Evolutionary conservation across 2,888 invertebrate species (phyloP).

Genomic region (Sthenelais limicola): DNA sequence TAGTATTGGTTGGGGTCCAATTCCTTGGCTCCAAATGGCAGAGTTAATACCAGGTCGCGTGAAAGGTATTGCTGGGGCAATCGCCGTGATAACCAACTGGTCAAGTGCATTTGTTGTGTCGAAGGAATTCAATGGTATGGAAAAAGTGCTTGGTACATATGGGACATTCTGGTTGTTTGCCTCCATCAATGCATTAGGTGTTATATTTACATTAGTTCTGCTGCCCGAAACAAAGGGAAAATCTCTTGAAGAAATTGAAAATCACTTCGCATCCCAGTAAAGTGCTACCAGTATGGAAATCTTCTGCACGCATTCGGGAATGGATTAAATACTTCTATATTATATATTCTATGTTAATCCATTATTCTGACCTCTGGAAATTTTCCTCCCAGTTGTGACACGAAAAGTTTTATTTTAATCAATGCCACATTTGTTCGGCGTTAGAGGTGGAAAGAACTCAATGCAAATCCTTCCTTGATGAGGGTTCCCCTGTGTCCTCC

Average conservation of each 20-base stretch:
- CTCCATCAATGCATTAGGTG: not conserved
- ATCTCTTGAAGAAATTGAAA: constrained; percentile 32
- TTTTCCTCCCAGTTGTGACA: too few species aligned
- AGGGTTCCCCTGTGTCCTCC: too few species aligned
- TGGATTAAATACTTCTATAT: too few species aligned
- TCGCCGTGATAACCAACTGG: constrained; percentile 5
- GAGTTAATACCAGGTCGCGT: constrained; percentile 20
- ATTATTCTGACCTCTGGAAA: too few species aligned
- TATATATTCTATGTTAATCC: too few species aligned
- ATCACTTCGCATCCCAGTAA: too few species aligned
- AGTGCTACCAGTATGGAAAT: too few species aligned
- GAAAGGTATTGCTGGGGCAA: constrained; percentile 1
- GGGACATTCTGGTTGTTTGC: constrained; percentile 39
- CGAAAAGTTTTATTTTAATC: too few species aligned
- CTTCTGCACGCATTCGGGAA: too few species aligned
- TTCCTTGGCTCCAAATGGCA: constrained; percentile 31
- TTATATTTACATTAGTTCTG: constrained; percentile 11
- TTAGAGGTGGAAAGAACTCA: too few species aligned
- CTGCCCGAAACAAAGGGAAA: constrained; percentile 40
- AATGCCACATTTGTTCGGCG: too few species aligned
- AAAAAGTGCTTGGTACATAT: not conserved
- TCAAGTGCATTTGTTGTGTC: constrained; percentile 18
- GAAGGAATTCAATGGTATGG: constrained; percentile 29
- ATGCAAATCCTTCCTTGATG: too few species aligned
- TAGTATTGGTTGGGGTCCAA: constrained; percentile 30